Percentiles rank a stretch among this genome's conserved stretches.
Conservation (phyloP, 2,888 invertebrate species). For the Panzeria rudis region DNA sequence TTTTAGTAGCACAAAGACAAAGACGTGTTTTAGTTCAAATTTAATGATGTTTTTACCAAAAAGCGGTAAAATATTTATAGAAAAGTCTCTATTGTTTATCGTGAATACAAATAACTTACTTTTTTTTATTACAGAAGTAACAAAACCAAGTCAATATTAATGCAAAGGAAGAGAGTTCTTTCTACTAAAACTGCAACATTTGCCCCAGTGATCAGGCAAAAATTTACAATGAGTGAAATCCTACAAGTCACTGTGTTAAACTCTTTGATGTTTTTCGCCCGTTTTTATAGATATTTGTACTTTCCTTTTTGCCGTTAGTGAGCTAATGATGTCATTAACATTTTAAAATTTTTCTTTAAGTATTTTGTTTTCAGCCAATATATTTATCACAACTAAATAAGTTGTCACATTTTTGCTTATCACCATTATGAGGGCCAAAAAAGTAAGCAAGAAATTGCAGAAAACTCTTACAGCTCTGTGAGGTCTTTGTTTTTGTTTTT, state of each 20-base stretch:
- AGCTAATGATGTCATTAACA: conserved; percentile 73
- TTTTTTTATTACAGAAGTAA: neutral
- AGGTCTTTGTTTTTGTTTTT: conserved; percentile 49
- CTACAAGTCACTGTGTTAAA: conserved; percentile 48
- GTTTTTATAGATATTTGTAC: neutral
- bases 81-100: conserved; percentile 42
- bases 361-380: neutral
- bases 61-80: conserved; percentile 68
- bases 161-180: neutral
- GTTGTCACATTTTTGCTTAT: conserved; percentile 69
- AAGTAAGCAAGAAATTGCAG: conserved; percentile 2
- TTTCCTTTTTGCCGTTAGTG: conserved; percentile 15
- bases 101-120: neutral
- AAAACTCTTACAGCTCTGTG: conserved; percentile 35
- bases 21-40: conserved; percentile 56
- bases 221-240: conserved; percentile 1
- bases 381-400: conserved; percentile 63
- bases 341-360: conserved; percentile 15
- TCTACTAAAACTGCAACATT: neutral
- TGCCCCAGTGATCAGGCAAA: conserved; percentile 45
- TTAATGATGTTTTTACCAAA: conserved; percentile 70
- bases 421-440: conserved; percentile 24
- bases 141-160: neutral
- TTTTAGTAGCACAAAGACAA: conserved; percentile 1
- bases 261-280: conserved; percentile 63